Conservation (phyloP, 2,888 invertebrate species). For the Drosophila borealis region DNA sequence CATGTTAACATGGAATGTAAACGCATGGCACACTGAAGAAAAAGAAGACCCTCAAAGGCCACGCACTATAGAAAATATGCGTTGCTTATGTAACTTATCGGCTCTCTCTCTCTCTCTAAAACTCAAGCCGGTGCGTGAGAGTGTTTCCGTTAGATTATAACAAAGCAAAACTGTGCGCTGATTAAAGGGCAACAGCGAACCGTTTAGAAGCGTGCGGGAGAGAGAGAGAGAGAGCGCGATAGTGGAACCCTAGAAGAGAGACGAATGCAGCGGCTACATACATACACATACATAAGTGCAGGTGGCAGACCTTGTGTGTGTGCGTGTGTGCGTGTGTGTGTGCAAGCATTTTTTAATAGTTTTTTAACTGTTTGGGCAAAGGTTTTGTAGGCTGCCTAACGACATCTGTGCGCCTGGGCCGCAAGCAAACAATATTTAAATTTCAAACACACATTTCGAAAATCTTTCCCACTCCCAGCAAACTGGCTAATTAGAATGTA, state of each 20-base stretch:
- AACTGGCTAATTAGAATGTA: background rate
- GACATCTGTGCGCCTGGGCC: slow-evolving; percentile 62
- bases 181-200: slow-evolving; percentile 12
- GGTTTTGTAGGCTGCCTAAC: slow-evolving; percentile 16
- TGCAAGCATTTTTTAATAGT: slow-evolving; percentile 29
- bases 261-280: slow-evolving; percentile 15
- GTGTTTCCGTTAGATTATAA: slow-evolving; percentile 24
- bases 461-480: background rate
- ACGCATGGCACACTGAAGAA: slow-evolving; percentile 21
- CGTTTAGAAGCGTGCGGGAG: slow-evolving; percentile 20
- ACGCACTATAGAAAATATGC: slow-evolving; percentile 47
- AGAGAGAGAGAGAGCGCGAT: slow-evolving; percentile 13
- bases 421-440: slow-evolving; percentile 69
- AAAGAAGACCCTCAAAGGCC: slow-evolving; percentile 51
- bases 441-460: slow-evolving; percentile 45
- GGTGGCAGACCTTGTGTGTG: slow-evolving; percentile 31
- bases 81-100: slow-evolving; percentile 51
- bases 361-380: slow-evolving; percentile 31
- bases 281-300: slow-evolving; percentile 34
- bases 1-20: slow-evolving; percentile 30
- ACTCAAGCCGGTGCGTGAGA: slow-evolving; percentile 1
- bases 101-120: slow-evolving; percentile 31
- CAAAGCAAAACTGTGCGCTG: slow-evolving; percentile 30
- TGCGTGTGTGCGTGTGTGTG: slow-evolving; percentile 11
- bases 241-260: slow-evolving; percentile 8